Conservation (phyloP, 2,888 invertebrate species). For the Chymomyza procnemis region DNA sequence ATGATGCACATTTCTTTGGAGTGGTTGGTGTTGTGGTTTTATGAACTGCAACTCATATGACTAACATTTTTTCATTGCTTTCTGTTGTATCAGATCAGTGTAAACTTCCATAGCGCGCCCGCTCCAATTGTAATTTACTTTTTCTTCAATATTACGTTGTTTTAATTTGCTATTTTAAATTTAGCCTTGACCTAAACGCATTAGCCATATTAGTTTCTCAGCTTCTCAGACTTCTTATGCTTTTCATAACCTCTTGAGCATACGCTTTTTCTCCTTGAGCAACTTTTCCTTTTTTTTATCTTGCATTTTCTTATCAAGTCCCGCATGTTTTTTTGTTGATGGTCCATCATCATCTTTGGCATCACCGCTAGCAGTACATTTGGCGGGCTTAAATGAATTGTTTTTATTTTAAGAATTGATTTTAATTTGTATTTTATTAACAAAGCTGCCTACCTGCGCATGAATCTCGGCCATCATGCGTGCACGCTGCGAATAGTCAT, state of each 20-base stretch:
- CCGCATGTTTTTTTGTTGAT: conserved; percentile 90
- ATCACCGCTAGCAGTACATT: conserved; percentile 73
- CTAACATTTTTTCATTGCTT: background rate
- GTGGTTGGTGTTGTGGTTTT: conserved; percentile 34
- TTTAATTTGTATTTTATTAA: background rate
- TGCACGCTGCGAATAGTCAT: conserved; percentile 92
- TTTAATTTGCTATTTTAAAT: conserved; percentile 1
- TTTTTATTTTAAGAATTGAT: background rate
- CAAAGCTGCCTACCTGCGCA: conserved; percentile 82
- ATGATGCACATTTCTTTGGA: conserved; percentile 68
- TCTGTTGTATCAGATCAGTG: conserved; percentile 44
- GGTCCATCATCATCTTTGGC: conserved; percentile 83
- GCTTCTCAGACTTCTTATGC: conserved; percentile 39
- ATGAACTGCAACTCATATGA: background rate
- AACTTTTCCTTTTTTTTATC: conserved; percentile 85
- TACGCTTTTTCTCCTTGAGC: conserved; percentile 90
- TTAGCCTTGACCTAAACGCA: background rate
- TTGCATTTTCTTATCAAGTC: conserved; percentile 85
- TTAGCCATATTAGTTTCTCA: conserved; percentile 4
- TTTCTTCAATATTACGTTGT: conserved; percentile 8
- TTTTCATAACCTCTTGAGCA: conserved; percentile 90
- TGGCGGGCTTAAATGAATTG: conserved; percentile 78
- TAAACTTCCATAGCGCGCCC: conserved; percentile 52
- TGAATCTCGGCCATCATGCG: conserved; percentile 95
- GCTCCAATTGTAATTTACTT: conserved; percentile 12